These are phyloP conservation scores for Sinotaia quadrata DNA, from an alignment of 2,888 invertebrate genomes.

Conservation along the genomic window DNA sequence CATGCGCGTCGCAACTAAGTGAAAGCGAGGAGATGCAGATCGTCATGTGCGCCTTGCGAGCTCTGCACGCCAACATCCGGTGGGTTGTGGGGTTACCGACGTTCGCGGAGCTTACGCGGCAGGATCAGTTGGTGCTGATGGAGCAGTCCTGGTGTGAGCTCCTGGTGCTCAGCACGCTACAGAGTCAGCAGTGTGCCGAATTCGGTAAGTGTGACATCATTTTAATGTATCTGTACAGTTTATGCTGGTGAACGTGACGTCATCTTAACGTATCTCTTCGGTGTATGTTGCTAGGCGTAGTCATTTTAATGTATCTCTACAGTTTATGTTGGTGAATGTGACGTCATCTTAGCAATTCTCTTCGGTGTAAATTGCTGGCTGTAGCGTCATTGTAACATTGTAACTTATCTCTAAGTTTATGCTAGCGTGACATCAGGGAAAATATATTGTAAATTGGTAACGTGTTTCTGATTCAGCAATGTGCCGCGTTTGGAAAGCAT, in stretches of 20 bases:
- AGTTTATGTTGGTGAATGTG: no score
- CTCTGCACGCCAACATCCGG: slow-evolving; percentile 7
- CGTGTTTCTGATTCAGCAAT: no score
- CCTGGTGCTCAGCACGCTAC: background rate
- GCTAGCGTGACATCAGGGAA: no score
- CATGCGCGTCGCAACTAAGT: background rate
- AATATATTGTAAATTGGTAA: no score
- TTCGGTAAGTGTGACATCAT: background rate
- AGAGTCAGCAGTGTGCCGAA: background rate
- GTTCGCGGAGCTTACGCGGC: background rate
- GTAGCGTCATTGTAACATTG: no score
- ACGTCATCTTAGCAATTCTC: no score
- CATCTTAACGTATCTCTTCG: no score
- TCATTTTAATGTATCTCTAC: no score
- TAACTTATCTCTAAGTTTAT: no score
- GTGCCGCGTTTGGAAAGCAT: no score
- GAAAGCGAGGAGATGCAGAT: slow-evolving; percentile 3
- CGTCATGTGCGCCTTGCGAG: background rate
- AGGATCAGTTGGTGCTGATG: slow-evolving; percentile 6
- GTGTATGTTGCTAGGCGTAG: no score
- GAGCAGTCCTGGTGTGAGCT: slow-evolving; percentile 9
- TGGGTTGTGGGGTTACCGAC: slow-evolving; percentile 2
- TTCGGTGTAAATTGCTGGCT: no score
- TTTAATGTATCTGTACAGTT: background rate
- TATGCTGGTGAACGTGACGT: background rate